Percentiles rank a stretch among this genome's conserved stretches.
These are phyloP conservation scores for Cheirogaleus medius DNA, from an alignment of 2,113 vertebrate species.

Conservation along the genomic window DNA sequence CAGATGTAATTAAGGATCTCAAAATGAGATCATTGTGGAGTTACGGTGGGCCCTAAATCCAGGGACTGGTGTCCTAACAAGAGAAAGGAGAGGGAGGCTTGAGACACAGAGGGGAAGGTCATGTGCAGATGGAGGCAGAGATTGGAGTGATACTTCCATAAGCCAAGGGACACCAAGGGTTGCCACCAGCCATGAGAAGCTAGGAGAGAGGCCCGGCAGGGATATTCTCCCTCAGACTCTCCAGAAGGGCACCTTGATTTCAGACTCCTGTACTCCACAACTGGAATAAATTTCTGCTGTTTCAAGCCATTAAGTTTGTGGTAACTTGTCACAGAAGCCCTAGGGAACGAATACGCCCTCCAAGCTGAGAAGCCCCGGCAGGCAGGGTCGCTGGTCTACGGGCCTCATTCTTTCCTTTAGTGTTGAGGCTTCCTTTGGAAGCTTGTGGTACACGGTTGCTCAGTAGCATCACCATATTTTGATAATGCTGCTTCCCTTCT, in stretches of 20 bases:
- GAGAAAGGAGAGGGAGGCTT: neutral
- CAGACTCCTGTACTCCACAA: neutral
- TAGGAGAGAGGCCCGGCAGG: neutral
- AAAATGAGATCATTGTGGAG: neutral
- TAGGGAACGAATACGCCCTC: neutral
- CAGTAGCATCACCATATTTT: neutral
- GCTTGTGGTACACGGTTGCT: neutral
- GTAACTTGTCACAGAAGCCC: neutral
- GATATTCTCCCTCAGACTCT: neutral
- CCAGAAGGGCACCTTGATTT: neutral
- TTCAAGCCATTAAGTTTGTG: neutral
- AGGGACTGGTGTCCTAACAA: neutral
- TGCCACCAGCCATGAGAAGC: neutral
- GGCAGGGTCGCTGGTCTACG: fast-evolving
- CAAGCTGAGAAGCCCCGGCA: neutral
- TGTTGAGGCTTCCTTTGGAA: fast-evolving
- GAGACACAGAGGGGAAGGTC: neutral
- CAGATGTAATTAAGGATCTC: no score
- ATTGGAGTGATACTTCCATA: neutral
- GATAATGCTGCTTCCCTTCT: neutral
- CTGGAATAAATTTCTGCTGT: neutral
- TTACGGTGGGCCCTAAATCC: neutral
- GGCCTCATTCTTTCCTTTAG: fast-evolving
- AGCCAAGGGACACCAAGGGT: neutral
- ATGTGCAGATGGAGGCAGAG: neutral